These are phyloP conservation scores for Tenthredo scrophulariae DNA, from an alignment of 2,888 invertebrate species.

Conservation along the genomic window DNA sequence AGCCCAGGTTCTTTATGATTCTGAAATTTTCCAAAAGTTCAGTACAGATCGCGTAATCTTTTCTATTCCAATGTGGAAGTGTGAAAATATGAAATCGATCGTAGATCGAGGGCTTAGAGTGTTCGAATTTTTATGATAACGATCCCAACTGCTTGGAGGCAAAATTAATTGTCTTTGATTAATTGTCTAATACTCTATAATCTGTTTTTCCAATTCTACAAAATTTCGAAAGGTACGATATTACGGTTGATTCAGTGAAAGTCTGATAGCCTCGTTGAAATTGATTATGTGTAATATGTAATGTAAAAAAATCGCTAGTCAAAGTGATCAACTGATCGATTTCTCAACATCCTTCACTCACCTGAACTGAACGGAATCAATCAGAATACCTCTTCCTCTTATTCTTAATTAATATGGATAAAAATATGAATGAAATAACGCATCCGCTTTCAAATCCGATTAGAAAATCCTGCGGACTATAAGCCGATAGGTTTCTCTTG, in stretches of 20 bases:
- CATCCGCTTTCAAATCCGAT: slow-evolving; percentile 31
- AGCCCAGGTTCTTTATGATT: neutral
- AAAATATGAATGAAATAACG: neutral
- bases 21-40: neutral
- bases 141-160: neutral
- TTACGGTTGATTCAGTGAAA: neutral
- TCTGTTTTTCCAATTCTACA: neutral
- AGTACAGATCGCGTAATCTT: neutral
- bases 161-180: neutral
- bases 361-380: neutral
- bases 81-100: neutral
- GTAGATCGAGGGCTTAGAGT: neutral
- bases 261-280: neutral
- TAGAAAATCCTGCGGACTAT: neutral
- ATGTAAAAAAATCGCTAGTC: no score
- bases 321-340: neutral
- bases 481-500: neutral
- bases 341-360: neutral
- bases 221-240: neutral
- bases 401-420: neutral
- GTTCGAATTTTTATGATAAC: neutral
- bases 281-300: neutral
- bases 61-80: neutral
- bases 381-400: neutral
- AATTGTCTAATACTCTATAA: neutral